phyloP scores from a whole-genome alignment of 2,113 vertebrate genomes.

The Henicopernis longicauda region DNA sequence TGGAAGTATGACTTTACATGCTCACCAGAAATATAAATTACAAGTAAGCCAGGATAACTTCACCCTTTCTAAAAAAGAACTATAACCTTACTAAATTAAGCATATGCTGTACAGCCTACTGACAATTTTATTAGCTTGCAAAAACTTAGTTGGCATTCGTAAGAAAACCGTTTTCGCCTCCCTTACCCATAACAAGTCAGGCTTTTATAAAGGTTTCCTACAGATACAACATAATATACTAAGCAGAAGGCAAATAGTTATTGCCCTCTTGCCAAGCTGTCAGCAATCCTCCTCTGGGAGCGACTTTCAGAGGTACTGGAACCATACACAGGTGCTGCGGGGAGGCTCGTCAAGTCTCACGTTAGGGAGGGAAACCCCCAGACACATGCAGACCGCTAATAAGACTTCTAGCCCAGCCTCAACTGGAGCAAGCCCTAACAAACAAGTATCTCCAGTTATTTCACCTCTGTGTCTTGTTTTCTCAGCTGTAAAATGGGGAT shows the following conservation, averaged over 20 bases:
- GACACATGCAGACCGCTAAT: background rate
- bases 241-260: background rate
- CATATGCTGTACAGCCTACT: background rate
- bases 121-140: background rate
- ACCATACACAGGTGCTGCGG: background rate
- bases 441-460: background rate
- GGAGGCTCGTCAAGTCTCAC: background rate
- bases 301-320: background rate
- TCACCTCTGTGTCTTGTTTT: background rate
- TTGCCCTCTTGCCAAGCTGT: background rate
- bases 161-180: background rate
- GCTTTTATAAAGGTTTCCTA: background rate
- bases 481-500: background rate
- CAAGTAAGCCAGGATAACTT: background rate
- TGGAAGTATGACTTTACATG: background rate
- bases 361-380: background rate
- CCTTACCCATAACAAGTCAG: background rate
- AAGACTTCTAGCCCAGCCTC: background rate
- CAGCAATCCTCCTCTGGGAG: background rate
- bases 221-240: background rate
- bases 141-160: background rate
- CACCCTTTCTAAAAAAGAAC: background rate
- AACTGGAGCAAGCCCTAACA: background rate
- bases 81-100: background rate
- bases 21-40: background rate